Evolutionary conservation across 2,113 vertebrate species (phyloP).

Genomic region (Pungitius pungitius): DNA sequence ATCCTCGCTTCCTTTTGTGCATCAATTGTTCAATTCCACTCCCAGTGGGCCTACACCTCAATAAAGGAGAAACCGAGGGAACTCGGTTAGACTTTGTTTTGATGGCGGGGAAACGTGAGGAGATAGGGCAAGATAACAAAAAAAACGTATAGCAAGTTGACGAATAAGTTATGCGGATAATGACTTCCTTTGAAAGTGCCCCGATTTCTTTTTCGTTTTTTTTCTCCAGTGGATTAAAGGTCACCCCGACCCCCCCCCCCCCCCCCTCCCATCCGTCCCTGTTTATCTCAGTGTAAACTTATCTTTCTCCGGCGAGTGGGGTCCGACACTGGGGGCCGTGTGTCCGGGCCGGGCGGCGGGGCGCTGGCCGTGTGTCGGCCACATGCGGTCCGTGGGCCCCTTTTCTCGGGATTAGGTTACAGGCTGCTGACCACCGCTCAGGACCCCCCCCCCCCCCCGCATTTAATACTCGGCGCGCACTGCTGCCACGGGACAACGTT

Average conservation of each 20-base stretch:
- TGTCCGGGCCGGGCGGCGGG: constrained; percentile 57
- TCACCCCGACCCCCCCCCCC: neutral
- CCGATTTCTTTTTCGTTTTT: neutral
- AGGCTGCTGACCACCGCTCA: constrained; percentile 64
- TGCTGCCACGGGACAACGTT: constrained; percentile 33
- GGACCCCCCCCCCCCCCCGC: constrained; percentile 55
- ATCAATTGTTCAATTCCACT: constrained; percentile 81
- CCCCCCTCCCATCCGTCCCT: neutral
- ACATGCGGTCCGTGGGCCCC: constrained; percentile 67
- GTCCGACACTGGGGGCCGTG: constrained; percentile 56
- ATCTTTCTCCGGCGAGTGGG: constrained; percentile 69
- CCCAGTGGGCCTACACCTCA: constrained; percentile 71
- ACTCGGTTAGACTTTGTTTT: constrained; percentile 42
- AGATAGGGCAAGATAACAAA: neutral
- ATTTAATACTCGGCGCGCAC: constrained; percentile 63
- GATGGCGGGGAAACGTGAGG: constrained; percentile 18
- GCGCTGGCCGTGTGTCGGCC: constrained; percentile 76
- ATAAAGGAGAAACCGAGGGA: constrained; percentile 74
- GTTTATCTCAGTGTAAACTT: constrained; percentile 71
- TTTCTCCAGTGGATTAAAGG: neutral
- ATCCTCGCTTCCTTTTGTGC: constrained; percentile 84
- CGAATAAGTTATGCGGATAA: constrained; percentile 1
- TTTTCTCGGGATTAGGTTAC: constrained; percentile 72
- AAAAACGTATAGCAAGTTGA: constrained; percentile 5
- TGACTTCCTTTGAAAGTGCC: neutral